Base-by-base conservation (phyloP, 2,797 vertebrate species). In the Miichthys miiuy region DNA sequence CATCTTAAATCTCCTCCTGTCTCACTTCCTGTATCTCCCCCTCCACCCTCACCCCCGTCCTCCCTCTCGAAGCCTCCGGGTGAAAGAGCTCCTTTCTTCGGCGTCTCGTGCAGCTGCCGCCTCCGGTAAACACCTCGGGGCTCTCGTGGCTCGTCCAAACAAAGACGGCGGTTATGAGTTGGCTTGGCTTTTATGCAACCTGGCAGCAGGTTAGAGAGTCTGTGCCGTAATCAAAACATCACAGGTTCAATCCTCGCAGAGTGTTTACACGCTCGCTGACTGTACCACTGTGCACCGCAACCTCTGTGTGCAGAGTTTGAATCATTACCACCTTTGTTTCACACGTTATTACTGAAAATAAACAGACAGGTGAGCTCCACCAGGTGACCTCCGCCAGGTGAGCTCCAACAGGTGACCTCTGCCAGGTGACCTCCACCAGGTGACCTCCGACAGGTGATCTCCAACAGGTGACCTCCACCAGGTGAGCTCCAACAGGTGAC, bases 81-180 rank as follows among this genome's bases (percentile, higher is more conserved):
- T 89, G 88, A 93, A 90, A 85, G 79, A 81, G 80, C 79, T 82
- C 68, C 85, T 89, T 92, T 91, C 90, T 93, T 90, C 66, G 18
- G 71, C 38, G 12, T 67, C 65, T 77, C 30, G 50, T 62, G 75
- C 80, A 87, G 79, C 83, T 86, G 88, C 82, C 38, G 67, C 86
- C 79, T 87, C 78, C 86, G 85, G 80, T 91, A 91, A 89, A 89
- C 81, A 84, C 81, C 85, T 90, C 79, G 63, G 74, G 73, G 88
- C 81, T 89, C 83, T 78, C 66, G 69, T 61, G 70, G 82, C 80
- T 71, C 66, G 82, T 74, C 68, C 44, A 78, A 85, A 94, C 90
- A 91, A 90, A 93, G 87, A 85, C 72, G 25, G 83, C 61, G 77
- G 79, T 91, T 88, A 90, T 92, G 75, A 72, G 76, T 82, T 52